Evolutionary conservation across 2,797 vertebrate species (phyloP).

Genomic region (Arrhamphus sclerolepis): DNA sequence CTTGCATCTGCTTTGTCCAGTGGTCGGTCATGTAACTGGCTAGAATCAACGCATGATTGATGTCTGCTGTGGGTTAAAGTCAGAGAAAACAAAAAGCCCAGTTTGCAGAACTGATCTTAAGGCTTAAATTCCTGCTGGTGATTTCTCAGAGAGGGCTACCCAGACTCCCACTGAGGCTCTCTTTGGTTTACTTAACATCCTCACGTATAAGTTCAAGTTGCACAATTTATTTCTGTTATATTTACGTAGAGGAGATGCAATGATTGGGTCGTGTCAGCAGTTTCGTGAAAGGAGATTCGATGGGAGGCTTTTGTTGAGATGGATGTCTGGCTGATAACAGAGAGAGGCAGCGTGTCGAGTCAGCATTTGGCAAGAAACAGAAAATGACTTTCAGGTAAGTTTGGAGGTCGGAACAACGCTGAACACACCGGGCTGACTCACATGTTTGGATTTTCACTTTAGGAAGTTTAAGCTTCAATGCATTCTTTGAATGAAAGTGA

Average conservation of each 20-base stretch:
- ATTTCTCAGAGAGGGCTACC: no score
- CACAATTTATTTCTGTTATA: neutral
- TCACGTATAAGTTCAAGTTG: neutral
- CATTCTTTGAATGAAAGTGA: neutral
- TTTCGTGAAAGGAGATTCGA: constrained; percentile 19
- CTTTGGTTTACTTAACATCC: no score
- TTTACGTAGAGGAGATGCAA: constrained; percentile 16
- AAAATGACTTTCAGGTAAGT: constrained; percentile 47
- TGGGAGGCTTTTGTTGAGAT: constrained; percentile 45
- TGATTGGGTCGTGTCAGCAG: constrained; percentile 38
- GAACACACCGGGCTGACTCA: neutral
- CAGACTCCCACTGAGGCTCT: no score
- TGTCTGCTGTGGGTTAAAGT: no score
- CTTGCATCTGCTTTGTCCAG: neutral
- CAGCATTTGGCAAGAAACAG: constrained; percentile 39
- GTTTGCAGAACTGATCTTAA: no score
- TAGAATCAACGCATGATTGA: no score
- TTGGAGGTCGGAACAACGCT: constrained; percentile 7
- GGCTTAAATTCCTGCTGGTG: no score
- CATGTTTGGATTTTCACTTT: neutral
- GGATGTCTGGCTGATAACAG: constrained; percentile 28
- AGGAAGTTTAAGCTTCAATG: neutral
- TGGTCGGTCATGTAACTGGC: neutral
- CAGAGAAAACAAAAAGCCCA: no score
- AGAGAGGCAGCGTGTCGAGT: constrained; percentile 25